Percentiles rank a stretch among this genome's conserved stretches.
Evolutionary conservation across 2,113 vertebrate genomes (phyloP).

Genomic region (Siphamia tubifer): DNA sequence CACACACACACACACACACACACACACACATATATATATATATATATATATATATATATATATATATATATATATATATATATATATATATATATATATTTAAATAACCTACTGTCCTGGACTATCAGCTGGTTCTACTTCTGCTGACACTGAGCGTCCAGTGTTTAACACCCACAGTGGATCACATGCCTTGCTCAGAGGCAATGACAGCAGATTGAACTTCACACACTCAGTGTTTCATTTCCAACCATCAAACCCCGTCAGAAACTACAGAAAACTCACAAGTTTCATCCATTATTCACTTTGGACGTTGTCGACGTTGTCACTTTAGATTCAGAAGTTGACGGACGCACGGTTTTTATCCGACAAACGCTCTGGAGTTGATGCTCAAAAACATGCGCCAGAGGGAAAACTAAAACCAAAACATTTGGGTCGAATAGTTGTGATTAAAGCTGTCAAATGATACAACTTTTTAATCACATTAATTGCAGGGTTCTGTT

Average conservation of each 20-base stretch:
- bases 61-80: no score
- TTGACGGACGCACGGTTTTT: constrained; percentile 39
- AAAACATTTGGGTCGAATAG: background rate
- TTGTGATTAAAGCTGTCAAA: no score
- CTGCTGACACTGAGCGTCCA: no score
- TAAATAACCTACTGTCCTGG: no score
- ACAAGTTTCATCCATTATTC: constrained; percentile 42
- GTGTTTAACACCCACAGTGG: no score
- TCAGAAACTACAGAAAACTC: constrained; percentile 25
- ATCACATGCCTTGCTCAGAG: constrained; percentile 11
- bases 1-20: no score
- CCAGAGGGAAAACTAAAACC: background rate
- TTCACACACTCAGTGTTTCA: constrained; percentile 18
- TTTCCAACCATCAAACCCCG: constrained; percentile 12
- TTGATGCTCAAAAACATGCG: background rate
- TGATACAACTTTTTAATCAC: no score
- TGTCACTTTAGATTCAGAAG: constrained; percentile 45
- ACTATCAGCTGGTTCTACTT: no score
- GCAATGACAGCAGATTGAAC: background rate
- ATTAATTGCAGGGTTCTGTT: no score
- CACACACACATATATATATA: no score
- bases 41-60: no score
- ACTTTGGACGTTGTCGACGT: constrained; percentile 46
- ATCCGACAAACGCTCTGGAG: constrained; percentile 12
- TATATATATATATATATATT: no score